These are phyloP conservation scores for Corbicula japonica DNA, from an alignment of 2,888 invertebrate genomes.

Conservation along the genomic window DNA sequence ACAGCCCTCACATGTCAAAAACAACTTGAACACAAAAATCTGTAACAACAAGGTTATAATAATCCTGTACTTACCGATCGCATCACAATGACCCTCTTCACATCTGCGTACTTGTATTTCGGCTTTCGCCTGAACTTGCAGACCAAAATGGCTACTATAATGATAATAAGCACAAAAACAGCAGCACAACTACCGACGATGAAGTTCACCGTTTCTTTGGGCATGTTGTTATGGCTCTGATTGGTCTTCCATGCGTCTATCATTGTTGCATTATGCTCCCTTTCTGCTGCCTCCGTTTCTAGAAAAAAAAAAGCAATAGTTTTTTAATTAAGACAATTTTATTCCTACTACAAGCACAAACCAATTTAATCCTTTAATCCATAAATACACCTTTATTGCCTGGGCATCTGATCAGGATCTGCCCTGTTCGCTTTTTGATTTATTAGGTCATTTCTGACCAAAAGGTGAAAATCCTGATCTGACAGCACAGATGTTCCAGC, in stretches of 20 bases:
- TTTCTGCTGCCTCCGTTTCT: constrained; percentile 40
- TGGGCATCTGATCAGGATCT: too few relatives aligned
- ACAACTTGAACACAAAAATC: too few relatives aligned
- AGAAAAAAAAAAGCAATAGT: not conserved
- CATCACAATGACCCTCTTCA: constrained; percentile 85
- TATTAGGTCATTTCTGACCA: too few relatives aligned
- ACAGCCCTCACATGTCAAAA: too few relatives aligned
- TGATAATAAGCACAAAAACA: constrained; percentile 62
- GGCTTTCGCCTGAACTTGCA: constrained; percentile 52
- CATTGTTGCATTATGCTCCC: constrained; percentile 28
- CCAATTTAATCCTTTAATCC: too few relatives aligned
- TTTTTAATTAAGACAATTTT: not conserved
- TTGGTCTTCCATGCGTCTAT: constrained; percentile 9
- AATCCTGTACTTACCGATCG: constrained; percentile 73
- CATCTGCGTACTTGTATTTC: constrained; percentile 63
- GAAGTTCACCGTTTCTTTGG: constrained; percentile 51
- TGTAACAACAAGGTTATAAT: not conserved
- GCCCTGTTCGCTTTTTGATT: too few relatives aligned
- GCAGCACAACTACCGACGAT: constrained; percentile 52
- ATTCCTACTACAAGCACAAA: not conserved
- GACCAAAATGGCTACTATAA: constrained; percentile 62
- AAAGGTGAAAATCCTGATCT: too few relatives aligned
- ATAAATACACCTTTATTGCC: too few relatives aligned
- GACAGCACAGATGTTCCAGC: too few relatives aligned
- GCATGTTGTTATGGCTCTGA: constrained; percentile 11